Conservation (phyloP, 2,113 vertebrate genomes). For the Struthio camelus region DNA sequence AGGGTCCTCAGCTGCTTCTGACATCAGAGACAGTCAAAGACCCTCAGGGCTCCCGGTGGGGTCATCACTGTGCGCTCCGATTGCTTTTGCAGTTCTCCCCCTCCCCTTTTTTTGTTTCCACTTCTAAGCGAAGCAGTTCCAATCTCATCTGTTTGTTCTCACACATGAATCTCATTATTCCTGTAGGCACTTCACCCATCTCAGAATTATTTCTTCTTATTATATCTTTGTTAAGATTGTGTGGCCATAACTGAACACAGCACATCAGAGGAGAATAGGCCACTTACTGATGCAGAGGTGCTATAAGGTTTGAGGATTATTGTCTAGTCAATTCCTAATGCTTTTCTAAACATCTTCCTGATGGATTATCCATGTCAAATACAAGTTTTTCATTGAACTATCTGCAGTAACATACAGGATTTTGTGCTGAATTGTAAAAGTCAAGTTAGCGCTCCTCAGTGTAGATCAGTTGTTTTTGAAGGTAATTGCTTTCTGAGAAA, state of each 20-base stretch:
- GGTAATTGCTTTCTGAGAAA: neutral
- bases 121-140: neutral
- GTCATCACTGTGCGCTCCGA: neutral
- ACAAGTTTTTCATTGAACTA: neutral
- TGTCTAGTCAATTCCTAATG: neutral
- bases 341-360: neutral
- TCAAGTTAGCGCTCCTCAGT: neutral
- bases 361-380: neutral
- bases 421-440: neutral
- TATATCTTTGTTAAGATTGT: neutral
- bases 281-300: neutral
- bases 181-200: neutral
- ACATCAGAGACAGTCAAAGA: neutral
- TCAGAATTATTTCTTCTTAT: neutral
- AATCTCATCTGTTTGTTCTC: neutral
- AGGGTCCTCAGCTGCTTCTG: neutral
- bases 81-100: neutral
- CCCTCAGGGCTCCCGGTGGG: neutral
- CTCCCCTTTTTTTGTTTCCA: neutral
- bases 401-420: neutral
- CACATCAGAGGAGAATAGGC: no score
- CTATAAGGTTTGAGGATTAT: neutral
- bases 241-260: neutral
- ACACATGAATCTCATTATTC: neutral
- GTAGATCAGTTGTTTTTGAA: neutral